Percentiles rank a stretch among this genome's conserved stretches.
Evolutionary conservation across 2,797 vertebrate genomes (phyloP).

Genomic region (Dipus sagitta): DNA sequence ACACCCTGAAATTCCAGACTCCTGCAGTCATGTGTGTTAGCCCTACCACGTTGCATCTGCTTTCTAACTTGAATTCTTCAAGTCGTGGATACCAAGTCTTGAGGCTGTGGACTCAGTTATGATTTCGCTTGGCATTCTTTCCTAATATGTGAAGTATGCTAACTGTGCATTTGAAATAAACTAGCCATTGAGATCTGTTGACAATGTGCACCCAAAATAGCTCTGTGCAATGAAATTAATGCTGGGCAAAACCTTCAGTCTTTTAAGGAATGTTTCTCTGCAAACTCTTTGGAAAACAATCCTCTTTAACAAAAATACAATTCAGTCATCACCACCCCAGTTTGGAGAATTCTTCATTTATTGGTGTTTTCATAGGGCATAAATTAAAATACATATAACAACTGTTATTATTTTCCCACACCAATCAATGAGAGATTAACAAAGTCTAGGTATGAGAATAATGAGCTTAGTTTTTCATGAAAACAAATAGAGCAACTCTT

Average conservation of each 20-base stretch:
- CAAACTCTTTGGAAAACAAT: slow-evolving; percentile 67
- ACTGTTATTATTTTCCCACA: slow-evolving; percentile 71
- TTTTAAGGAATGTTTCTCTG: slow-evolving; percentile 73
- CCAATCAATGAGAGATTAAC: slow-evolving; percentile 50
- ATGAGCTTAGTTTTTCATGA: neutral
- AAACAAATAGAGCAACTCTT: neutral
- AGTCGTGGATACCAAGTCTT: slow-evolving; percentile 49
- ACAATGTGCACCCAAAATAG: slow-evolving; percentile 80
- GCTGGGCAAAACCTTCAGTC: slow-evolving; percentile 68
- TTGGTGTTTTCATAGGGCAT: slow-evolving; percentile 59
- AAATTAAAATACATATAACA: slow-evolving; percentile 62
- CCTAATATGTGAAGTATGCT: slow-evolving; percentile 79
- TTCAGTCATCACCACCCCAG: slow-evolving; percentile 75
- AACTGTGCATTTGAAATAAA: slow-evolving; percentile 80
- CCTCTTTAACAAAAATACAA: slow-evolving; percentile 32
- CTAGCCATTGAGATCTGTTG: slow-evolving; percentile 71
- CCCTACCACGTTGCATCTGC: neutral
- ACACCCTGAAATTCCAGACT: neutral
- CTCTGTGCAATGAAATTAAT: slow-evolving; percentile 72
- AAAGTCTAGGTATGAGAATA: slow-evolving; percentile 47
- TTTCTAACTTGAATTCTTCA: slow-evolving; percentile 11
- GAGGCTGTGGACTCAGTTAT: slow-evolving; percentile 50
- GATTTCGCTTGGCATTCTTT: slow-evolving; percentile 75
- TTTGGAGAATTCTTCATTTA: slow-evolving; percentile 68
- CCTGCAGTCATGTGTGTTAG: neutral